Conservation (phyloP, 2,113 vertebrate species). For the Ciconia boyciana region DNA sequence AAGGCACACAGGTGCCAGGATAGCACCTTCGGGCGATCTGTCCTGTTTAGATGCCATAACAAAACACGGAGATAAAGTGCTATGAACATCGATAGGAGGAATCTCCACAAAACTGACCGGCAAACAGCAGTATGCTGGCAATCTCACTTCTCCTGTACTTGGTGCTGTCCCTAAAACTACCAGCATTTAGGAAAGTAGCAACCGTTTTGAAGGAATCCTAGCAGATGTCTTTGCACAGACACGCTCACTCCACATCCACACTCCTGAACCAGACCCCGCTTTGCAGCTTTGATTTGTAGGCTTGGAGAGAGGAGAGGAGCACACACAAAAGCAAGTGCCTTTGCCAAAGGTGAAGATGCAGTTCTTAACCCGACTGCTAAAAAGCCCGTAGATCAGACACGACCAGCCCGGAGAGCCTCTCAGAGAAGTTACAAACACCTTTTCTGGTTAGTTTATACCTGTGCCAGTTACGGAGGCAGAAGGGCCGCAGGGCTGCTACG, state of each 20-base stretch:
- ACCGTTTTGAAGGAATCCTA: fast-evolving
- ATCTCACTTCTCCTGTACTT: background rate
- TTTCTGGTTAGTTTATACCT: background rate
- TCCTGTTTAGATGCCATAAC: background rate
- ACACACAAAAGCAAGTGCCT: background rate
- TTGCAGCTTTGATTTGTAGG: background rate
- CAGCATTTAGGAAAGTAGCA: background rate
- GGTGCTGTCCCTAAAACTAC: background rate
- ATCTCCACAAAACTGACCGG: fast-evolving
- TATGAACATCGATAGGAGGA: fast-evolving
- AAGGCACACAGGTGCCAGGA: background rate
- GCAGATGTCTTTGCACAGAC: background rate
- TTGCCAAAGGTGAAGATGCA: background rate
- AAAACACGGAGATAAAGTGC: background rate
- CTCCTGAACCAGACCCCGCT: background rate
- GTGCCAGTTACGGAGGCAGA: background rate
- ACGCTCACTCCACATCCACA: fast-evolving
- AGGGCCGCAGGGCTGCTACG: slow-evolving; percentile 8
- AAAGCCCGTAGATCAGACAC: background rate
- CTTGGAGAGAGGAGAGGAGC: background rate
- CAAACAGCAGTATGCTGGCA: background rate
- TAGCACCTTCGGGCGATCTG: background rate
- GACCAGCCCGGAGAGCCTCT: background rate
- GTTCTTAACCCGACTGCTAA: background rate
- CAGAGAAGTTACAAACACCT: background rate